phyloP scores from a whole-genome alignment of 2,113 vertebrate species.

The Gopherus flavomarginatus region DNA sequence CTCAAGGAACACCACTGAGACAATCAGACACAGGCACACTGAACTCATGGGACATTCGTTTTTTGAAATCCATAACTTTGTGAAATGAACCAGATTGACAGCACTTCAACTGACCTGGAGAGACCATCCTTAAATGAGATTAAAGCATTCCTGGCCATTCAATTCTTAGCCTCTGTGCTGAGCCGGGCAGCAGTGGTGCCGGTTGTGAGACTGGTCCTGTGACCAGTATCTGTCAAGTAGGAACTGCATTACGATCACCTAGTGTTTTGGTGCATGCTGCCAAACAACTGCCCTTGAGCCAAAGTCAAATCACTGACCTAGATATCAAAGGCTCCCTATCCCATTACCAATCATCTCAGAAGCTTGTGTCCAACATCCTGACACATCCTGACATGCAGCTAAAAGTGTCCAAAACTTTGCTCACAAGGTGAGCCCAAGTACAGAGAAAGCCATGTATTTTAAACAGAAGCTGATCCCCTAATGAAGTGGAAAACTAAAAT shows the following conservation, averaged over 20 bases:
- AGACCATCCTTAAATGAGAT: not conserved
- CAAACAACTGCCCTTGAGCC: slow-evolving; percentile 16
- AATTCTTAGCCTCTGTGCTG: not conserved
- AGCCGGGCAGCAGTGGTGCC: not conserved
- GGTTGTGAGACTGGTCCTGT: not conserved
- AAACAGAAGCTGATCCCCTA: slow-evolving; percentile 46
- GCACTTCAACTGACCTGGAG: not conserved
- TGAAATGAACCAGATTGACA: not conserved
- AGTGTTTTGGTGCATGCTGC: not conserved
- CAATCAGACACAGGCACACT: not conserved
- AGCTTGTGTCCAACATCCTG: slow-evolving; percentile 20
- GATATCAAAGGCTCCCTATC: slow-evolving; percentile 49
- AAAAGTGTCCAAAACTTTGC: not conserved
- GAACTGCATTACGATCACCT: not conserved
- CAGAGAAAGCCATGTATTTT: slow-evolving; percentile 59
- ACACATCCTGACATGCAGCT: too few species aligned
- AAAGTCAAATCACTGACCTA: not conserved
- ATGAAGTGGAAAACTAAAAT: slow-evolving; percentile 36
- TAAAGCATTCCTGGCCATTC: not conserved
- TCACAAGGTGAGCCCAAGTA: slow-evolving; percentile 59
- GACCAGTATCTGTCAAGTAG: not conserved
- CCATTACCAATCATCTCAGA: slow-evolving; percentile 28
- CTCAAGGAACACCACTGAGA: slow-evolving; percentile 9
- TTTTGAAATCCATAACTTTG: not conserved
- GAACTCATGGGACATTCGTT: not conserved